phyloP scores from a whole-genome alignment of 1,140 invertebrate genomes.

The Drosophila busckii region DNA sequence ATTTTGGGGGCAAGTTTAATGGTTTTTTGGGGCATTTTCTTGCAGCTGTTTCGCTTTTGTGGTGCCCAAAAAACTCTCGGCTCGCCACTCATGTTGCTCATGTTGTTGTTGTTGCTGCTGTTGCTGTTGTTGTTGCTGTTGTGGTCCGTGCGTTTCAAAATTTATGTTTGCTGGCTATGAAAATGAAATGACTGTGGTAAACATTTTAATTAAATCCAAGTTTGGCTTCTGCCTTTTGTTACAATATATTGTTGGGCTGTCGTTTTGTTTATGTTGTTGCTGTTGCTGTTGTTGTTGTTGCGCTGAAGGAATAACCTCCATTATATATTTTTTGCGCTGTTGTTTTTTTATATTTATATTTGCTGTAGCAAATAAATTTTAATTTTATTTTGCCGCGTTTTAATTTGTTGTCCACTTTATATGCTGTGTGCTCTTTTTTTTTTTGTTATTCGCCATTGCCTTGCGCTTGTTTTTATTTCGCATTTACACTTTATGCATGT shows the following conservation, averaged over 20 bases:
- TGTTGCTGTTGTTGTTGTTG: constrained; percentile 35
- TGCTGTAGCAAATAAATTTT: constrained; percentile 67
- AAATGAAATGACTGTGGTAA: constrained; percentile 77
- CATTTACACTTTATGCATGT: constrained; percentile 65
- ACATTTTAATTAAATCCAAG: constrained; percentile 77
- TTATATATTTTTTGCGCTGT: constrained; percentile 31
- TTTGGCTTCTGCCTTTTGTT: constrained; percentile 73
- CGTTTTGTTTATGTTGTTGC: constrained; percentile 15
- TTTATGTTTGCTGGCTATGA: constrained; percentile 76
- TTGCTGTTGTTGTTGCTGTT: constrained; percentile 24
- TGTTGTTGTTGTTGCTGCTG: constrained; percentile 4
- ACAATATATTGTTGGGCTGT: no score
- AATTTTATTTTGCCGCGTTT: constrained; percentile 74
- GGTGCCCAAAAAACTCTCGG: constrained; percentile 19
- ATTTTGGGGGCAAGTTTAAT: constrained; percentile 55
- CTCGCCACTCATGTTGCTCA: constrained; percentile 4
- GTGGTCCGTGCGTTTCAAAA: constrained; percentile 65
- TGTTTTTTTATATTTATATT: constrained; percentile 28
- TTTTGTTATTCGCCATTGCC: constrained; percentile 12
- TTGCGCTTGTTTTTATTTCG: constrained; percentile 37
- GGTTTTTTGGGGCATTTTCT: constrained; percentile 71
- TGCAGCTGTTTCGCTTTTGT: constrained; percentile 72
- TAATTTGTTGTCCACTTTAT: constrained; percentile 71
- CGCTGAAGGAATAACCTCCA: no score
- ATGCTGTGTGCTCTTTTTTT: constrained; percentile 12